A percentile compares a stretch with the other conserved stretches of the same genome.
phyloP scores from a whole-genome alignment of 53 echinoderm and acorn worm genomes.

The Zoroaster sp. region DNA sequence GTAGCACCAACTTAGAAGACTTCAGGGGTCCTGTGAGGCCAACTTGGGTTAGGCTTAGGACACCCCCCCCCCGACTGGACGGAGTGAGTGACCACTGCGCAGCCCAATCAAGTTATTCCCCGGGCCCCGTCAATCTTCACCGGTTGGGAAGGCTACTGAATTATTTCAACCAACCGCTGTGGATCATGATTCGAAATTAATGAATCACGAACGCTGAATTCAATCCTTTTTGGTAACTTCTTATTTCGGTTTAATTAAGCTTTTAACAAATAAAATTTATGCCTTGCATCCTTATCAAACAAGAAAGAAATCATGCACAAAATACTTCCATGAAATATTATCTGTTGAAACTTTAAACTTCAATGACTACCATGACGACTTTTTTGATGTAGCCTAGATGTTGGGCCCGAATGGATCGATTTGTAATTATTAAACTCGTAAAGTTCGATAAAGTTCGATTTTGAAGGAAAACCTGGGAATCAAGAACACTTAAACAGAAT shows the following conservation, averaged over 20 bases:
- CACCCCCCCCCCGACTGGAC: background rate
- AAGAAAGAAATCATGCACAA: too few relatives aligned
- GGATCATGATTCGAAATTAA: constrained; percentile 39
- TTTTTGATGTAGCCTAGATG: too few relatives aligned
- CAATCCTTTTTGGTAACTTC: background rate
- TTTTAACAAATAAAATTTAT: background rate
- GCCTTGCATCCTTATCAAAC: background rate
- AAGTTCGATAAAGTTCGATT: too few relatives aligned
- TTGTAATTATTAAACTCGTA: too few relatives aligned
- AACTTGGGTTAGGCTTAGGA: constrained; percentile 46
- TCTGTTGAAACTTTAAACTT: too few relatives aligned
- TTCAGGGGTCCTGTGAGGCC: constrained; percentile 58
- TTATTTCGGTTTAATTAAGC: background rate
- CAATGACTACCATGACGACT: too few relatives aligned
- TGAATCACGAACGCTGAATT: background rate
- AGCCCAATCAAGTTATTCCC: background rate
- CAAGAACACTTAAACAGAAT: too few relatives aligned
- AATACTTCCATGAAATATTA: too few relatives aligned
- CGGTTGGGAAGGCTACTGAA: background rate
- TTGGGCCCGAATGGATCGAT: too few relatives aligned
- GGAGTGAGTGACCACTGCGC: constrained; percentile 15
- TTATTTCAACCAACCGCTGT: background rate
- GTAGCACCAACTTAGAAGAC: constrained; percentile 38
- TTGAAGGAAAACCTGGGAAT: too few relatives aligned
- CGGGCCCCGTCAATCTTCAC: background rate